phyloP scores from a whole-genome alignment of 1,140 invertebrate species.

The Pseudomyrmex cubaensis region DNA sequence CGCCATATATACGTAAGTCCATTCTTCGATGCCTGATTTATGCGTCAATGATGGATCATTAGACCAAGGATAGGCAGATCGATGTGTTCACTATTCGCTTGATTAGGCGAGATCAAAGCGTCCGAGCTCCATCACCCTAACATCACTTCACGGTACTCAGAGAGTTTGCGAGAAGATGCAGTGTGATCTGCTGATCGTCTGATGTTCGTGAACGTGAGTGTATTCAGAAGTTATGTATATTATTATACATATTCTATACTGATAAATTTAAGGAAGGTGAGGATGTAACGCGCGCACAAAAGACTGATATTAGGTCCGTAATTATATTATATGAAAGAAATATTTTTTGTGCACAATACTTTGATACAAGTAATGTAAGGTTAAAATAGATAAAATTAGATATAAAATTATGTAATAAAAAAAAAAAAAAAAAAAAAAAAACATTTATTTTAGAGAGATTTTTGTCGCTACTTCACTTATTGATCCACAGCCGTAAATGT shows the following conservation, averaged over 20 bases:
- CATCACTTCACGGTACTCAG: not conserved
- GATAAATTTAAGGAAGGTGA: no score
- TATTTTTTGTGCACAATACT: no score
- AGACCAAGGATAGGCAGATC: constrained; percentile 29
- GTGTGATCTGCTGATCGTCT: constrained; percentile 23
- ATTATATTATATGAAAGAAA: no score
- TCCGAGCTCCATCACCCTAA: constrained; percentile 18
- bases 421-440: no score
- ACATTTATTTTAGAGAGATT: not conserved
- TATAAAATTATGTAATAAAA: not conserved
- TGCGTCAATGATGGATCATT: constrained; percentile 47
- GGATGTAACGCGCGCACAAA: no score
- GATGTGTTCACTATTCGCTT: constrained; percentile 49
- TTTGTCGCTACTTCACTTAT: constrained; percentile 5
- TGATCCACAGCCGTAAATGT: constrained; percentile 25
- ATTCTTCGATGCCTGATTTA: constrained; percentile 43
- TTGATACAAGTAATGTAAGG: no score
- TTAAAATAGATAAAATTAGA: no score
- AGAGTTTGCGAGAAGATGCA: constrained; percentile 5
- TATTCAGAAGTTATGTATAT: no score
- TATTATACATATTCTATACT: no score
- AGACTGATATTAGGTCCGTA: no score
- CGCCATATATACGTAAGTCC: not conserved
- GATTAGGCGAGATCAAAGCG: constrained; percentile 54
- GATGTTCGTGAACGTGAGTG: not conserved